A percentile compares a stretch with the other conserved stretches of the same genome.
Evolutionary conservation across 37 sponge, comb jelly and placozoan species (phyloP).

Genomic region (Ephydatia muelleri): DNA sequence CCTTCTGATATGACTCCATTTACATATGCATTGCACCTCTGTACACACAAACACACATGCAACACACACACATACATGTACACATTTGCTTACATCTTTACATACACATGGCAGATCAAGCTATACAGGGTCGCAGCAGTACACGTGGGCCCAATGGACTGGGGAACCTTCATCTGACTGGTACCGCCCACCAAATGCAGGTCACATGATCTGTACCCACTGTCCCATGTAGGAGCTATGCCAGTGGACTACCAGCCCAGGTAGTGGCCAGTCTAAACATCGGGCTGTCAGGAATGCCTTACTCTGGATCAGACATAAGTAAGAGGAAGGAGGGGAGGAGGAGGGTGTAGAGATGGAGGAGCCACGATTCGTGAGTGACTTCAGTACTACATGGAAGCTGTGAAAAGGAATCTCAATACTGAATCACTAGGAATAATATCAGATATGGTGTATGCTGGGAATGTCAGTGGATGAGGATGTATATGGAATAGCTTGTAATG

Average conservation of each 20-base stretch:
- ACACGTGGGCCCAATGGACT: constrained; percentile 73
- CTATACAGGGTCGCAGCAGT: constrained; percentile 56
- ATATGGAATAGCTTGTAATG: too few species aligned
- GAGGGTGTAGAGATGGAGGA: not conserved
- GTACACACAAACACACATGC: too few species aligned
- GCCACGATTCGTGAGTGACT: too few species aligned
- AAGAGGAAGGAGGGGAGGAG: not conserved
- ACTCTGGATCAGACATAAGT: constrained; percentile 71
- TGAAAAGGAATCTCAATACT: too few species aligned
- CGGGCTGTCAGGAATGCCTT: constrained; percentile 68
- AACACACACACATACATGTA: not conserved
- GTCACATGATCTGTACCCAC: not conserved
- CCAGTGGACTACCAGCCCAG: constrained; percentile 64
- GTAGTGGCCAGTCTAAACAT: constrained; percentile 58
- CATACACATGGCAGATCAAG: constrained; percentile 32
- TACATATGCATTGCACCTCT: too few species aligned
- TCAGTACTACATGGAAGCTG: too few species aligned
- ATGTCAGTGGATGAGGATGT: too few species aligned
- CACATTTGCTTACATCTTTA: not conserved
- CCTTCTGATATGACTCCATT: too few species aligned
- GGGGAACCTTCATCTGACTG: constrained; percentile 71
- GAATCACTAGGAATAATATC: too few species aligned
- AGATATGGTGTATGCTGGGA: too few species aligned
- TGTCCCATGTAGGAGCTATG: constrained; percentile 42
- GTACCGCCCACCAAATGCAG: not conserved